phyloP scores from a whole-genome alignment of 2,113 vertebrate genomes.

The Mugil cephalus region DNA sequence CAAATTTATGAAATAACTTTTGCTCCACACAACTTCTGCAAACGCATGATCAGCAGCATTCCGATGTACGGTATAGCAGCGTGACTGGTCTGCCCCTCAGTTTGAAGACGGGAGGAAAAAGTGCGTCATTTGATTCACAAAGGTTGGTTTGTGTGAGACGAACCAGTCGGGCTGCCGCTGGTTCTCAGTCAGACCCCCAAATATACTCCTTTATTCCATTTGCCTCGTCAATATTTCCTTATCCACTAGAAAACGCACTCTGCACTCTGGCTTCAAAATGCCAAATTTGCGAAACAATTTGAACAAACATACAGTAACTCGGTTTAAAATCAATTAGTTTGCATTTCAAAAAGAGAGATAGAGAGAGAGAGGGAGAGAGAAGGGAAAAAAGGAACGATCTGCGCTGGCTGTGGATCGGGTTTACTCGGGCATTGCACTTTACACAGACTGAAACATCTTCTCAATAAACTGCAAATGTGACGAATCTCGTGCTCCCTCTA shows the following conservation, averaged over 20 bases:
- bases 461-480: constrained; percentile 10
- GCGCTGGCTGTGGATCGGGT: neutral
- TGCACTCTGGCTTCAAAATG: neutral
- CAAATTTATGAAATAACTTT: constrained; percentile 2
- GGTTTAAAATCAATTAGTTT: constrained; percentile 46
- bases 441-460: constrained; percentile 11
- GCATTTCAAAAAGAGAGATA: constrained; percentile 27
- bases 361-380: too few relatives aligned
- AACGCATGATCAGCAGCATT: constrained; percentile 39
- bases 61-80: neutral
- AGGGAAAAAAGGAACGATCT: neutral
- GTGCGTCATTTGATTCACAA: constrained; percentile 79
- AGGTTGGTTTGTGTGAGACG: constrained; percentile 65
- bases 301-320: neutral
- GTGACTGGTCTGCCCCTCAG: constrained; percentile 14
- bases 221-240: constrained; percentile 37
- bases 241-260: neutral
- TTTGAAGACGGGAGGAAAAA: constrained; percentile 44
- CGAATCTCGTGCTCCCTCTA: neutral
- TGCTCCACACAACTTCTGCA: constrained; percentile 51
- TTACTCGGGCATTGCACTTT: constrained; percentile 22
- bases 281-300: neutral
- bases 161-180: constrained; percentile 39
- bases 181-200: constrained; percentile 53
- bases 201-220: constrained; percentile 22